Evolutionary conservation across 2,888 invertebrate genomes (phyloP), one percentile per base, ranked within the genome.

Genomic region (Drosophila anceps): DNA sequence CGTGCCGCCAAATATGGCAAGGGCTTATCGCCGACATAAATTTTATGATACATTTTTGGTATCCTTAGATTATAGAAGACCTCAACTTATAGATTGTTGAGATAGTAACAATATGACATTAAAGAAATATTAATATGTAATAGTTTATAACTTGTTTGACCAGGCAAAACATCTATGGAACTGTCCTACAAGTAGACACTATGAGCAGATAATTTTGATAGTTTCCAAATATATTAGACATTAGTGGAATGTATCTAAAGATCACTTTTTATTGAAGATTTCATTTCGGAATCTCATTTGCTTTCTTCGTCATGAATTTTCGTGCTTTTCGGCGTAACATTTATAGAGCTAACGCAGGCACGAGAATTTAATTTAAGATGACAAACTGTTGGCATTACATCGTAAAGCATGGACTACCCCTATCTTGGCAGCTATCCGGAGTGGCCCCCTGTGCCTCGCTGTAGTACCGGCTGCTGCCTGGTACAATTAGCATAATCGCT

Each of bases 401-500:
- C 51, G 37, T 44, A 48, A 66, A n/a, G 59, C 41, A 54, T 20
- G 29, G 18, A 41, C 48, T 65, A 43, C 50, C 44, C 43, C 51
- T 61, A 59, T 50, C 46, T 55, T 53, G 43, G 13, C 43, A 46
- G 51, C 29, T 62, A 46, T 60, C 24, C 43, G 31, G 43, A 31
- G 9, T 10, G 48, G 13, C 48, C 37, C 48, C 37, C 7, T 33
- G 6, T 15, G 20, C 29, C 27, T 50, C 10, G 12, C 39, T 46
- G 29, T 57, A n/a, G 60, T 12, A 7, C 18, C 7, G 39, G 15
- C 39, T 41, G 39, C 66, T 87, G 79, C 73, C 74, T 76, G 57
- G 65, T 81, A 70, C 90, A 90, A 90, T 90, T 90, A 90, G 91
- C 91, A 90, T 90, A 90, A 91, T 90, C 90, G 90, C 76, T 90